Evolutionary conservation across 2,888 invertebrate species (phyloP).

Genomic region (Megalurothrips usitatus): DNA sequence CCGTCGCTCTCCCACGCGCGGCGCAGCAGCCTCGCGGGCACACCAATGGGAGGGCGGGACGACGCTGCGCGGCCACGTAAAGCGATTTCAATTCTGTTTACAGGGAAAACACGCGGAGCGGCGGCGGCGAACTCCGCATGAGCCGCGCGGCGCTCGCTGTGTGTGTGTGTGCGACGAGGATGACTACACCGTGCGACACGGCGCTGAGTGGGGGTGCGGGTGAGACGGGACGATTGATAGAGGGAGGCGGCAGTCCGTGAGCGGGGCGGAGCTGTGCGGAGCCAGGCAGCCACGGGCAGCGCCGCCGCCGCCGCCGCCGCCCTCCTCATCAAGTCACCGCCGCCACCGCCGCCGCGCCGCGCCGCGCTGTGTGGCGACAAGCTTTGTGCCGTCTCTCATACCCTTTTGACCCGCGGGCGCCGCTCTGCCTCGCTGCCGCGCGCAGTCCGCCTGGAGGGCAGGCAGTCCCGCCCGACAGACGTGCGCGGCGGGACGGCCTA

Average conservation of each 20-base stretch:
- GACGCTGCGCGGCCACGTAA: neutral
- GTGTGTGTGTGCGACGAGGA: no score
- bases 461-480: neutral
- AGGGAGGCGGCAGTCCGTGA: neutral
- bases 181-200: neutral
- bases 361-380: neutral
- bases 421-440: neutral
- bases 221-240: no score
- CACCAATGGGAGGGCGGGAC: neutral
- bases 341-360: neutral
- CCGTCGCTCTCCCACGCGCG: no score
- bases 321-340: conserved; percentile 11
- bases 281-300: neutral
- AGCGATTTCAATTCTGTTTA: conserved; percentile 25
- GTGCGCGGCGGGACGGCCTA: neutral
- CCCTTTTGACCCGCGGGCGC: neutral
- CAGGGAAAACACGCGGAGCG: conserved; percentile 17
- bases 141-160: no score
- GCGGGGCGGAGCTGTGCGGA: neutral
- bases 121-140: no score
- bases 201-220: no score
- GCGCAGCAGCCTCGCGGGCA: no score
- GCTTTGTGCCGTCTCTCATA: neutral
- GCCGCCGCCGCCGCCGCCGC: neutral
- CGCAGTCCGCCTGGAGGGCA: neutral